phyloP scores from a whole-genome alignment of 2,797 vertebrate species.

The Tachyglossus aculeatus region DNA sequence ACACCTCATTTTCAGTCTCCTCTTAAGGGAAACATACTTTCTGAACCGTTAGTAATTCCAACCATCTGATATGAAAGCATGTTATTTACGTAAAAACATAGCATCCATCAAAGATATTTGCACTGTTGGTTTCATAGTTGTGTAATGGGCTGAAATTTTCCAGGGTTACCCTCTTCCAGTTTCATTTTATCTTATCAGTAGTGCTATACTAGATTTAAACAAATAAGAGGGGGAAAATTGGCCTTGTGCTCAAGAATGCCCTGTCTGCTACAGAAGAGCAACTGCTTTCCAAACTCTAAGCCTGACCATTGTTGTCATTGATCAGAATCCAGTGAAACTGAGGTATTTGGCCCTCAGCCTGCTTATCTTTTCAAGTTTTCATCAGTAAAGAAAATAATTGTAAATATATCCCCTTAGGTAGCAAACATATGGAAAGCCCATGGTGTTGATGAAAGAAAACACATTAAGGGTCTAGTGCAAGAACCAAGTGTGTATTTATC shows the following conservation, averaged over 20 bases:
- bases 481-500: constrained; percentile 34
- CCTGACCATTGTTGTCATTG: neutral
- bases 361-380: constrained; percentile 15
- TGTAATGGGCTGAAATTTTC: constrained; percentile 11
- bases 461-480: constrained; percentile 37
- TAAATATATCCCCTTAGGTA: neutral
- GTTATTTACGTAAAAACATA: neutral
- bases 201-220: constrained; percentile 20
- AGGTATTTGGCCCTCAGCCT: constrained; percentile 14
- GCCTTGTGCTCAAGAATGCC: constrained; percentile 32
- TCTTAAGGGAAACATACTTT: neutral
- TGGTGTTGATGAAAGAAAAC: constrained; percentile 35
- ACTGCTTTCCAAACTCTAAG: constrained; percentile 39
- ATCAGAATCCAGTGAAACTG: neutral
- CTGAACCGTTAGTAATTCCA: neutral
- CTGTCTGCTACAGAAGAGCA: constrained; percentile 40
- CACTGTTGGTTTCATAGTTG: neutral
- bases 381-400: neutral
- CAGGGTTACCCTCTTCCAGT: constrained; percentile 32
- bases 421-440: neutral
- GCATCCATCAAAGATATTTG: constrained; percentile 36
- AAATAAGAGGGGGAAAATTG: neutral
- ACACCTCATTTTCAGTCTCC: neutral
- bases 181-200: constrained; percentile 39
- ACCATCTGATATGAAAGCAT: neutral